Conservation (phyloP, 2,797 vertebrate genomes). For the Intellagama lesueurii region DNA sequence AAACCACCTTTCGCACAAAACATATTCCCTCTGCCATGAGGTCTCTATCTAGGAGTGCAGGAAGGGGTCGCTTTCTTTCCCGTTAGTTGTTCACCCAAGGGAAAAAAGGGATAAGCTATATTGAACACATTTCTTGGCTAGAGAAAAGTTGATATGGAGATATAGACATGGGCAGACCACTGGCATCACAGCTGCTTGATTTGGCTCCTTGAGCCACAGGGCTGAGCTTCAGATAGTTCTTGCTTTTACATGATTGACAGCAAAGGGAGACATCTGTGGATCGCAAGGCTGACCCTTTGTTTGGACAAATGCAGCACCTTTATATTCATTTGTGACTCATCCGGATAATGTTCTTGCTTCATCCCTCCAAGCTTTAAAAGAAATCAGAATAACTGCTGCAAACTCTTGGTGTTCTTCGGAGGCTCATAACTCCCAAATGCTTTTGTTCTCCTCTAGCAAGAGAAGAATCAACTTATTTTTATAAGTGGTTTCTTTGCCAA, state of each 20-base stretch:
- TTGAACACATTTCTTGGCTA: neutral
- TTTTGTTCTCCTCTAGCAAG: neutral
- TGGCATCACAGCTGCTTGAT: neutral
- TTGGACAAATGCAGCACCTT: neutral
- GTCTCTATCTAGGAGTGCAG: neutral
- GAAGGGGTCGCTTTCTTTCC: neutral
- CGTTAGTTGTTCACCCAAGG: neutral
- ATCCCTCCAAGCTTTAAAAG: neutral
- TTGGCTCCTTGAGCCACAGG: neutral
- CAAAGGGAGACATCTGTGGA: neutral
- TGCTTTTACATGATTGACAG: neutral
- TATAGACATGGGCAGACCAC: neutral
- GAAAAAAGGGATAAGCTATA: neutral
- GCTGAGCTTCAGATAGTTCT: neutral
- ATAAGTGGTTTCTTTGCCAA: constrained; percentile 14
- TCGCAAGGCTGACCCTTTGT: neutral
- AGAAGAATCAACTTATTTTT: neutral
- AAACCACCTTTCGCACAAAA: neutral
- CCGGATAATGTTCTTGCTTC: neutral
- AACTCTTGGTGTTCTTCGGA: neutral
- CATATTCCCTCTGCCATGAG: neutral
- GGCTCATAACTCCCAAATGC: neutral
- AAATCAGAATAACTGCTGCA: neutral
- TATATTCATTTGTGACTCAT: neutral
- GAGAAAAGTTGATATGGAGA: neutral